Percentiles rank a stretch among this genome's conserved stretches.
These are phyloP conservation scores for Bradypodion ventrale DNA, from an alignment of 2,797 vertebrate genomes.

Conservation along the genomic window DNA sequence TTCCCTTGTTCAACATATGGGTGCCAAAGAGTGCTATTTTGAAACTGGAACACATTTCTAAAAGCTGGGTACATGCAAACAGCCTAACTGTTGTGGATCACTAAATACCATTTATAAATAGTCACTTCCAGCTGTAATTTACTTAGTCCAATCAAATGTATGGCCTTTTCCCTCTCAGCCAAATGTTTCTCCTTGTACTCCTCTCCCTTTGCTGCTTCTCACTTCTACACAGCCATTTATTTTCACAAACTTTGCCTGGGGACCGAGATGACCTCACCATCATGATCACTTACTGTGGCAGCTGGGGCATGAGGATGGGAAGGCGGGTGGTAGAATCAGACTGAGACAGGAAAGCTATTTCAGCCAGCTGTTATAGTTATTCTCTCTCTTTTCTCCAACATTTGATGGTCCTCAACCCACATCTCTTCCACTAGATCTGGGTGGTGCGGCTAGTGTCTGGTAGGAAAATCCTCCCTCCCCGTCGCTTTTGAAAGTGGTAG, in stretches of 20 bases:
- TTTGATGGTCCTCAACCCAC: neutral
- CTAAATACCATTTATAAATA: neutral
- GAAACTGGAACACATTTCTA: constrained; percentile 32
- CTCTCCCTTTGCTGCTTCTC: constrained; percentile 49
- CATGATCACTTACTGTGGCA: constrained; percentile 67
- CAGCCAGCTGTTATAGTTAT: constrained; percentile 60
- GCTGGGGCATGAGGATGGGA: constrained; percentile 69
- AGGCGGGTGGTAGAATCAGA: neutral
- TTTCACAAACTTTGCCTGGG: constrained; percentile 72
- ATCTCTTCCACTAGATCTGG: neutral
- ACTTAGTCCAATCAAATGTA: constrained; percentile 40
- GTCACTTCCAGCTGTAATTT: constrained; percentile 50
- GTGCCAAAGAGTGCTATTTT: neutral
- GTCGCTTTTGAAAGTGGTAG: constrained; percentile 37
- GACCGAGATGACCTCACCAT: constrained; percentile 75
- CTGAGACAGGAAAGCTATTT: neutral
- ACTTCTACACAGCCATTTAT: constrained; percentile 78
- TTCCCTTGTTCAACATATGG: no score
- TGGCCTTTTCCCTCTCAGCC: constrained; percentile 53
- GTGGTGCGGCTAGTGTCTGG: constrained; percentile 7
- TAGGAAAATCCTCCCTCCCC: constrained; percentile 20
- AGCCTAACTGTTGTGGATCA: neutral
- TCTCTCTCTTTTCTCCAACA: neutral
- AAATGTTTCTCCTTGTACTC: constrained; percentile 38
- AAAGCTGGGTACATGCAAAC: constrained; percentile 20